Evolutionary conservation across 2,113 vertebrate species (phyloP).

Genomic region (Fukomys damarensis): DNA sequence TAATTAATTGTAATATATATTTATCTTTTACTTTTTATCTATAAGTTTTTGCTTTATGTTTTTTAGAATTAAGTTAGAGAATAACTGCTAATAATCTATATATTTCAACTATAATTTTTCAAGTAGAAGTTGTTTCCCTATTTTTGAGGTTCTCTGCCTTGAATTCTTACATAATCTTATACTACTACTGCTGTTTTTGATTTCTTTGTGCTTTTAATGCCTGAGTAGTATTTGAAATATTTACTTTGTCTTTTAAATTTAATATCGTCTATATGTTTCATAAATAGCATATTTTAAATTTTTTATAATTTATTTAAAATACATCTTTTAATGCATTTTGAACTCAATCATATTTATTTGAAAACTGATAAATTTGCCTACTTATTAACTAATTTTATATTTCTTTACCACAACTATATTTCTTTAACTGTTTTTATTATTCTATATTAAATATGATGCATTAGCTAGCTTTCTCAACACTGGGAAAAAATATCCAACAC

Average conservation of each 20-base stretch:
- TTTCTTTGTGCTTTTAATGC: neutral
- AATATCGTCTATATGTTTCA: neutral
- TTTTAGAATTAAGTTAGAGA: neutral
- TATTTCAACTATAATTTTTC: neutral
- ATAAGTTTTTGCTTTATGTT: neutral
- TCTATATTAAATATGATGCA: neutral
- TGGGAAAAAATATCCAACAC: too few species aligned
- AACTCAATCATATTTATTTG: neutral
- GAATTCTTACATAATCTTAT: neutral
- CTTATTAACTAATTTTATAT: neutral
- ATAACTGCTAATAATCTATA: neutral
- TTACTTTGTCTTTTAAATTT: neutral
- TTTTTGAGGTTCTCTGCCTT: neutral
- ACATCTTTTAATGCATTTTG: neutral
- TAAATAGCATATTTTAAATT: neutral
- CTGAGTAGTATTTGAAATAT: neutral
- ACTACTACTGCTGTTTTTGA: neutral
- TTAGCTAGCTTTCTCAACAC: too few species aligned
- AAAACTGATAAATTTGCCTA: neutral
- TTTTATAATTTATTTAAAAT: neutral
- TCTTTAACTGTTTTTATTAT: conserved; percentile 8
- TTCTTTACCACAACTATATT: neutral
- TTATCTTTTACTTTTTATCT: neutral
- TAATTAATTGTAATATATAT: neutral
- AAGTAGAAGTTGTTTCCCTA: neutral